Base-by-base conservation (phyloP, 2,888 invertebrate species). In the Mystacides longicornis region DNA sequence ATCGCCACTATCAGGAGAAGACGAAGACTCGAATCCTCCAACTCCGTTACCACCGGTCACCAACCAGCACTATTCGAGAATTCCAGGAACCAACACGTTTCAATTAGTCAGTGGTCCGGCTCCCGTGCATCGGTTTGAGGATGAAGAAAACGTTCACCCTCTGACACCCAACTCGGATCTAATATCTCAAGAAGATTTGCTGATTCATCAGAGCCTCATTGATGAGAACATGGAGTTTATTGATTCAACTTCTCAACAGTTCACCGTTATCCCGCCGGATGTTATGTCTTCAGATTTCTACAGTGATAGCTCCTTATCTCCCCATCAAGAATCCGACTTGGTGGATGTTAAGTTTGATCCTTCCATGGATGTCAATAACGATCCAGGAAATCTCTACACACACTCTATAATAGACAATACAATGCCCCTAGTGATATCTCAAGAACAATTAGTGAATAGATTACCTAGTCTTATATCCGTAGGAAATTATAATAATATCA, bases 101-200 rank as follows among this genome's bases (percentile, higher is more conserved):
- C 84, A 85, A 63, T 66, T 85, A 60, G 77, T 84, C 14, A 76
- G 81, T 7, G 75, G 79, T 9, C 75, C 77, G 50, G 51, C 56
- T 3, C 73, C 74, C 62, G 22, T 56, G 9, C 67, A 78, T 51
- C 67, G 79, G 52, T 81, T 83, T 56, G 82, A 82, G 58, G 81
- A 84, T 67, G 82, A 82, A 58, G 85, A 85, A 63, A 80, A 80
- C 49, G 75, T 76, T 19, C 78, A 78, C 60, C 81, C 81, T 45
- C 65, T 81, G 61, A 77, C 77, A 5, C 77, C 77, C 1, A 72
- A 73, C 11, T 77, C 77, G 2, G 77, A 77, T 60, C 67, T 77
- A 16, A 65, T 75, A 1, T 69, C 68, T n/a, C 74, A 73, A 37
- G 79, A 80, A 56, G 77, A 79, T 57, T 68, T 77, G n/a, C 60